These are phyloP conservation scores for Heliocidaris erythrogramma DNA, from an alignment of 35 echinoderm and acorn worm species.

Conservation along the genomic window DNA sequence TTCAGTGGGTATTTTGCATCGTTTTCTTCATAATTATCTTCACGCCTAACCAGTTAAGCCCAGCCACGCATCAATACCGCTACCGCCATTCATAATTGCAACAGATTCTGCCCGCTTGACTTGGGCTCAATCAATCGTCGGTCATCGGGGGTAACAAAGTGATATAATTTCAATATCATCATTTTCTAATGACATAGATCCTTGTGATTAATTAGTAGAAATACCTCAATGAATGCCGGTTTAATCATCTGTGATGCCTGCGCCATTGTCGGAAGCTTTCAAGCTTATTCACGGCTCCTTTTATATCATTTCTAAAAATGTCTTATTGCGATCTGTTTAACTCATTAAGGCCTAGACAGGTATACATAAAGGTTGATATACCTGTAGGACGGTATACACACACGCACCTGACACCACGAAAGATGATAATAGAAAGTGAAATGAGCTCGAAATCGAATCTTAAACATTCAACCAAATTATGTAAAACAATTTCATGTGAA, in stretches of 20 bases:
- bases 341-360: too few relatives aligned
- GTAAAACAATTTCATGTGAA: too few relatives aligned
- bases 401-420: too few relatives aligned
- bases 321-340: too few relatives aligned
- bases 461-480: too few relatives aligned
- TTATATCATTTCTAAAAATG: too few relatives aligned
- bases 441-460: too few relatives aligned
- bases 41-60: background rate
- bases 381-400: too few relatives aligned
- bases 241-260: background rate
- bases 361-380: too few relatives aligned
- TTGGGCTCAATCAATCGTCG: background rate
- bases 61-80: background rate
- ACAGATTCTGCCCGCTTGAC: background rate
- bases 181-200: background rate
- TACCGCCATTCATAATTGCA: conserved; percentile 8
- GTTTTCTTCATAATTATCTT: background rate
- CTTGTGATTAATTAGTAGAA: background rate
- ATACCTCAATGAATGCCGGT: background rate
- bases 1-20: background rate
- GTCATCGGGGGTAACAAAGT: background rate
- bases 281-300: too few relatives aligned
- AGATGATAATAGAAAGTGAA: too few relatives aligned
- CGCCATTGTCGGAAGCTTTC: too few relatives aligned
- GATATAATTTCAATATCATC: background rate